Evolutionary conservation across 2,888 invertebrate species (phyloP), one percentile per base, ranked within the genome.

Genomic region (Xylophagus ater): DNA sequence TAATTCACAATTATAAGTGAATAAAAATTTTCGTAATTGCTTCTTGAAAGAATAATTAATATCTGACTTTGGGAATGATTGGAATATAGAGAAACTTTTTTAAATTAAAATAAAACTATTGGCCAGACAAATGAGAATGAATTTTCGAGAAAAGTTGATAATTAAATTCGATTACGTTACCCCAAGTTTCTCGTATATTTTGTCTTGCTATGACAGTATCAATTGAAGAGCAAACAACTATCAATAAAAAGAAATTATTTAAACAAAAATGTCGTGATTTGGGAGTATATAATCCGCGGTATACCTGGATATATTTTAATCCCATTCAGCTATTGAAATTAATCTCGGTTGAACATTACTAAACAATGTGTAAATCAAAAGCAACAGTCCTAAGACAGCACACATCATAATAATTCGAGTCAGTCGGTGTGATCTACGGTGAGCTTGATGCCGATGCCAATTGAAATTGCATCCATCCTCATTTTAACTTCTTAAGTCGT

Each of bases 201-300:
- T 63, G 62, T 2, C 88, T 68, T 26, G 74, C 70, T 21, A 75
- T 73, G 48, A 77, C 72, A 60, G 87, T 79, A 1, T 61, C 58
- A 1, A 83, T 76, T 1, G 81, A 73, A 0, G 87, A 84, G 53
- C 81, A 81, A 0, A 88, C 79, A 15, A 85, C 72, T 43, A 88
- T 76, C 5, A 87, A 63, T 15, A 86, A 59, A 53, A 78, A 76
- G 2, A 76, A 54, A 57, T 59, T 61, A 31, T 52, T 51, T 4
- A 47, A 44, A 53, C 81, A 82, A 25, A 76, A 53, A 42, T 69
- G 58, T 24, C 61, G 65, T 1, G 81, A 41, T 75, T 72, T 0
- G 82, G 81, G 46, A 74, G 69, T 15, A 86, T 74, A 57, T 86
- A 86, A 42, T 74, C 67, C 52, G 72, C 72, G 15, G 81, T 73